Evolutionary conservation across 2,888 invertebrate species (phyloP), one percentile per base, ranked within the genome.

Genomic region (Noctuana brunneofusca): DNA sequence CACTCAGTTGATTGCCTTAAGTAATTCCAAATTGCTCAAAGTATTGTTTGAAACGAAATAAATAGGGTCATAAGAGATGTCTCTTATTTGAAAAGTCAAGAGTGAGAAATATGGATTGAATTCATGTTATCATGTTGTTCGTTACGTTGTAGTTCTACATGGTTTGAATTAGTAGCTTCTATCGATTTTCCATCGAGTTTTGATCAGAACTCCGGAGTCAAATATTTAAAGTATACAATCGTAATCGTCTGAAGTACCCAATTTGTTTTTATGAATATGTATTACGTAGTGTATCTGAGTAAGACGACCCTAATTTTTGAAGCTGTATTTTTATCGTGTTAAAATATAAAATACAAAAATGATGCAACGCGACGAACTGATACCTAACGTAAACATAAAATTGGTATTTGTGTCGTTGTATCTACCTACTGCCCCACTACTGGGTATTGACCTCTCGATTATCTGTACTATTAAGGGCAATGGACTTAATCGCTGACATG

Each of bases 381-480:
- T 14, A 27, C 38, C 8, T 5, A 58, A 41, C 27, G 11, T 22
- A 27, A 38, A 20, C 24, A 48, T 55, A 27, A 41, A 63, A 38
- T 53, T 16, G 11, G 12, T 20, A 57, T 52, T 63, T 46, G 46
- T 57, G 56, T 52, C 52, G 32, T 43, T 41, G 2, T 62, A 16
- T 49, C 4, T 43, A 49, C 55, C 55, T 55, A 49, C 41, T 63
- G 50, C 41, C 63, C 56, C 63, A 43, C 20, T 38, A 62, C 58
- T 58, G 60, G 65, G 58, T 68, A 43, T 65, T 58, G 66, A 58
- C 67, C 65, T 64, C 53, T 64, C 49, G 53, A 68, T 67, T 69
- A 66, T 56, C 59, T 50, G 11, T 22, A 46, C 54, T 56, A 65
- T 66, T 68, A 65, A 63, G 63, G 64, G 64, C 66, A 64, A 68